Conservation (phyloP, 2,888 invertebrate species). For the Pheosia tremula region DNA sequence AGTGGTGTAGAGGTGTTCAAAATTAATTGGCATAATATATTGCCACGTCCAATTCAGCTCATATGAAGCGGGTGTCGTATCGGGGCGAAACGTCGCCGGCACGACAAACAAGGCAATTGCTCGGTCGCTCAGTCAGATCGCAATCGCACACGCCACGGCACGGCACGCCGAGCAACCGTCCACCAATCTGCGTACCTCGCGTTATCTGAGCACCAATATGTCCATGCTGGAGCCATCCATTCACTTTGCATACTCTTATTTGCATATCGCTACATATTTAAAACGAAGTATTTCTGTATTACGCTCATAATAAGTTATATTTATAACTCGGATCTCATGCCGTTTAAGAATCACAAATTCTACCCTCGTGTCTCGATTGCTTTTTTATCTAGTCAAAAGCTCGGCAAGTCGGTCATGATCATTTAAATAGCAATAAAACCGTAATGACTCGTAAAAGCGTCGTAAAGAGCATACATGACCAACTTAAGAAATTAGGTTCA, state of each 20-base stretch:
- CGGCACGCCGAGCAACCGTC: constrained; percentile 35
- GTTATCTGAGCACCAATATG: constrained; percentile 51
- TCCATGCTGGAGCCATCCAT: constrained; percentile 49
- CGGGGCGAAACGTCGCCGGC: constrained; percentile 37
- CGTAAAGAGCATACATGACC: constrained; percentile 33
- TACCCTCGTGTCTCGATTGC: background rate
- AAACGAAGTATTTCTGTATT: constrained; percentile 25
- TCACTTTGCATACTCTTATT: constrained; percentile 43
- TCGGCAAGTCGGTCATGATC: constrained; percentile 11
- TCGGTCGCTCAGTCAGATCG: constrained; percentile 59
- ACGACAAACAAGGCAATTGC: constrained; percentile 79
- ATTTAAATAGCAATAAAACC: constrained; percentile 33
- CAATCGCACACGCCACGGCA: constrained; percentile 64
- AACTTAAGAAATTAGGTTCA: constrained; percentile 33
- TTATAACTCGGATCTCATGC: background rate
- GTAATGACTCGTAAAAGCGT: constrained; percentile 34
- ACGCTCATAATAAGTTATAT: constrained; percentile 20
- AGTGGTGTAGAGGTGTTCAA: constrained; percentile 24
- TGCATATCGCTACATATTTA: constrained; percentile 41
- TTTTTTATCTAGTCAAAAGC: constrained; percentile 9
- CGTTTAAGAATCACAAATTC: background rate
- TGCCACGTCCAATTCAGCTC: constrained; percentile 45
- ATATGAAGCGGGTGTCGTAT: constrained; percentile 36
- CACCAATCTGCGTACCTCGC: constrained; percentile 41
- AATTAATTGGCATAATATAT: constrained; percentile 39